Base-by-base conservation (phyloP, 2,888 invertebrate genomes). In the Dryococelus australis region DNA sequence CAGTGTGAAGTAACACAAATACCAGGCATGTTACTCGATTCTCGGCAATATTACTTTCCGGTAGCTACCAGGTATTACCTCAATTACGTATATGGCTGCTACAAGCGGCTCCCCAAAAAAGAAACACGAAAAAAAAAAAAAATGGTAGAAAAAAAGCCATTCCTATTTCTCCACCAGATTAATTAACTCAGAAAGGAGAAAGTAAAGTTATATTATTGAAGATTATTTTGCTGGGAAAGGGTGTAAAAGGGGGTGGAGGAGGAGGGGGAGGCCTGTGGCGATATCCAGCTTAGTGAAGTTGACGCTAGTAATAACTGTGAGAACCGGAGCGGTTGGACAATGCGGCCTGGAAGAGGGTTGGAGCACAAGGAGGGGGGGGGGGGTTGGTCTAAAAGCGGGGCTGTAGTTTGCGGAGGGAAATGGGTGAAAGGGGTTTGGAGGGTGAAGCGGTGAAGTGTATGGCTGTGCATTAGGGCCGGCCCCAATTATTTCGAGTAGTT, bases 121-220 rank as follows among this genome's bases (percentile, higher is more conserved):
- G 47, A 47, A 47, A 47, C 47, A 47, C 35, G 35, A 47, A 47
- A 47, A 47, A 47, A 47, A 47, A 47, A 47, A 47, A 47, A 47
- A 47, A 35, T 3, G 35, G 35, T 35, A 35, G 35, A 47, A 47
- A 47, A 47, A 47, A 47, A 47, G 16, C 10, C 47, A 65, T n/a
- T 65, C 4, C 51, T 51, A 20, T 65, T 65, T 24, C 65, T 65
- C n/a, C 65, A 65, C 65, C 65, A 27, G 28, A 83, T 83, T 27
- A 83, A 83, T 28, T 83, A 83, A 83, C 13, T 20, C 83, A 28
- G 83, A 28, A 83, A 83, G 83, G 83, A 83, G 35, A 83, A 83
- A 83, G 20, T 83, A 28, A 28, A 28, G 43, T 83, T 83, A n/a
- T 65, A n/a, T 65, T 65, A 65, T 65, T 65, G 65, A n/a, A 65